phyloP scores from a whole-genome alignment of 2,797 vertebrate genomes.

The Hyperoplus lanceolatus region DNA sequence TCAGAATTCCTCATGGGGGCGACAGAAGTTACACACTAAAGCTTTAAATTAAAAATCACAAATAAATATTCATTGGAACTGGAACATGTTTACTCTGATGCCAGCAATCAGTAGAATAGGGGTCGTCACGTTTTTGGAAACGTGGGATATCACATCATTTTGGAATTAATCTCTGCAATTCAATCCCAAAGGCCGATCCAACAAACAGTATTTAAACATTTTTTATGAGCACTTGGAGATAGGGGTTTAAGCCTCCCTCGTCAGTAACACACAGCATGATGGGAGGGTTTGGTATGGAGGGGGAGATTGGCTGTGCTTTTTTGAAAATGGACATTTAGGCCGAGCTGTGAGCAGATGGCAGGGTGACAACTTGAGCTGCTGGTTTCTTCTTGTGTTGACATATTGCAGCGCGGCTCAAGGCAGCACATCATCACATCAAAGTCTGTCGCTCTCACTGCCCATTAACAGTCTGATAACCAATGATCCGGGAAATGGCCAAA shows the following conservation, averaged over 20 bases:
- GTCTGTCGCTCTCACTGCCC: conserved; percentile 30
- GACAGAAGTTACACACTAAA: neutral
- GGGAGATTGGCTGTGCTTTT: conserved; percentile 34
- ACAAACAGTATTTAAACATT: conserved; percentile 60
- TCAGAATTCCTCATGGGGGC: too few relatives aligned
- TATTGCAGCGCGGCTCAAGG: conserved; percentile 66
- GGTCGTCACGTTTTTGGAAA: conserved; percentile 53
- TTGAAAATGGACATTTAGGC: conserved; percentile 61
- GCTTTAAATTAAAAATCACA: conserved; percentile 47
- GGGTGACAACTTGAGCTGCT: conserved; percentile 73
- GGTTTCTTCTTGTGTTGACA: conserved; percentile 65
- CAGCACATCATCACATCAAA: conserved; percentile 63
- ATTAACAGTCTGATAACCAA: conserved; percentile 42
- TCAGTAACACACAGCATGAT: conserved; percentile 47
- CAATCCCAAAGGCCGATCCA: conserved; percentile 57
- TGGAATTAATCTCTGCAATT: conserved; percentile 65
- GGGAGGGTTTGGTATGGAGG: conserved; percentile 34
- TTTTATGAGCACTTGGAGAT: conserved; percentile 41
- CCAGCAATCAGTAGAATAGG: conserved; percentile 45
- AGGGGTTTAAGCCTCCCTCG: conserved; percentile 44
- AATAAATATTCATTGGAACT: conserved; percentile 43
- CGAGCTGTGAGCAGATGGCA: conserved; percentile 70
- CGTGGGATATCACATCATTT: conserved; percentile 59
- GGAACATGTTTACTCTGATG: conserved; percentile 35
- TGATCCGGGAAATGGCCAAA: conserved; percentile 19